Percentiles rank a stretch among this genome's conserved stretches.
Conservation (phyloP, 2,113 vertebrate species). For the Osmerus mordax region DNA sequence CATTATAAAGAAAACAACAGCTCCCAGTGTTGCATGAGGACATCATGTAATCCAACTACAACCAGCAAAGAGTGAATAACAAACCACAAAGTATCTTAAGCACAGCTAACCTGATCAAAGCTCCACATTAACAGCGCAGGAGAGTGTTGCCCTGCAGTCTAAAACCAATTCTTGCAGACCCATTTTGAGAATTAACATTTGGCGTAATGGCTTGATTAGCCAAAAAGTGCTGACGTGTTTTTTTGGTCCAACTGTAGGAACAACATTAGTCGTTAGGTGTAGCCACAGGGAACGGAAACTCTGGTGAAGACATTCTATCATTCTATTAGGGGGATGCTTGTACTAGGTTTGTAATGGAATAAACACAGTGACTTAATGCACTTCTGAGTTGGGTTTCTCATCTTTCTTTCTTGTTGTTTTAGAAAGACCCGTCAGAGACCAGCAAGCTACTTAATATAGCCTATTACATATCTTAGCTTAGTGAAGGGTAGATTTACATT, state of each 20-base stretch:
- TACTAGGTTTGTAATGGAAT: slow-evolving; percentile 56
- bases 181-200: slow-evolving; percentile 42
- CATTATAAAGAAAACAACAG: slow-evolving; percentile 22
- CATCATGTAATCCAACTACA: slow-evolving; percentile 51
- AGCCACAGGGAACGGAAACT: slow-evolving; percentile 32
- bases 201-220: slow-evolving; percentile 50
- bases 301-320: slow-evolving; percentile 55
- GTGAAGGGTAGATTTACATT: not conserved
- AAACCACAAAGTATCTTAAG: slow-evolving; percentile 49
- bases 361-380: slow-evolving; percentile 61
- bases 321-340: slow-evolving; percentile 56
- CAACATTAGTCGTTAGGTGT: slow-evolving; percentile 53
- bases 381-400: slow-evolving; percentile 37
- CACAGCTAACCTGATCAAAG: slow-evolving; percentile 45
- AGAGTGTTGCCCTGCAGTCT: slow-evolving; percentile 35
- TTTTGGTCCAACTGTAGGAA: slow-evolving; percentile 38
- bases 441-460: no score
- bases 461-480: not conserved
- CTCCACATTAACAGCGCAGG: slow-evolving; percentile 58
- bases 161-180: slow-evolving; percentile 37
- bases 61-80: slow-evolving; percentile 35
- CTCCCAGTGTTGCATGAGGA: slow-evolving; percentile 29
- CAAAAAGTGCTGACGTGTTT: slow-evolving; percentile 60
- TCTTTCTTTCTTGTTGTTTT: slow-evolving; percentile 44
- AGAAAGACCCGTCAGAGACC: slow-evolving; percentile 58